phyloP scores from a whole-genome alignment of 1,140 invertebrate genomes.

The Anthonomus grandis region DNA sequence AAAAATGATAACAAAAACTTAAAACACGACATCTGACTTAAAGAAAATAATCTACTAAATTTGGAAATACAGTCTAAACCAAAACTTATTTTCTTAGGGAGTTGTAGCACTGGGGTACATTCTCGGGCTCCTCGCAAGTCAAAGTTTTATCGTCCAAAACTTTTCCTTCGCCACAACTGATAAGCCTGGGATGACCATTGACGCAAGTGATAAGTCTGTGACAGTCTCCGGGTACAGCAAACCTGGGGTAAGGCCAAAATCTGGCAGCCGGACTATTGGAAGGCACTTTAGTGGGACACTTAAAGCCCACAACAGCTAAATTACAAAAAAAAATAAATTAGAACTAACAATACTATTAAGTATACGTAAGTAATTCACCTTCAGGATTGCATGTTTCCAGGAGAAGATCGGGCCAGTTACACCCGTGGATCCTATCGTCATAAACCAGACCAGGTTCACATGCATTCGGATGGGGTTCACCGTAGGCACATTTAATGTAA shows the following conservation, averaged over 20 bases:
- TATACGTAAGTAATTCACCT: slow-evolving; percentile 53
- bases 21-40: too few species aligned
- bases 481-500: slow-evolving; percentile 83
- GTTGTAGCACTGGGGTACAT: slow-evolving; percentile 59
- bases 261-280: slow-evolving; percentile 73
- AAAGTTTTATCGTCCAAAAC: slow-evolving; percentile 79
- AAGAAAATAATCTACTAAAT: too few species aligned
- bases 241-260: slow-evolving; percentile 89
- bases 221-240: slow-evolving; percentile 78
- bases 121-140: slow-evolving; percentile 78
- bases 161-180: slow-evolving; percentile 81
- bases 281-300: slow-evolving; percentile 77
- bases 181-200: slow-evolving; percentile 78
- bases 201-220: slow-evolving; percentile 84
- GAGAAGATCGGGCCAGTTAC: slow-evolving; percentile 91
- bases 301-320: slow-evolving; percentile 75
- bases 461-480: slow-evolving; percentile 70
- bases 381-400: slow-evolving; percentile 83
- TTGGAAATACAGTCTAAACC: too few species aligned
- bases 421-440: slow-evolving; percentile 81
- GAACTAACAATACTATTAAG: not conserved
- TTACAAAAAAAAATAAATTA: slow-evolving; percentile 19
- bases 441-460: slow-evolving; percentile 86
- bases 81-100: slow-evolving; percentile 39
- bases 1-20: too few species aligned